Base-by-base conservation (phyloP, 2,797 vertebrate genomes). In the Jordanella pulchra region DNA sequence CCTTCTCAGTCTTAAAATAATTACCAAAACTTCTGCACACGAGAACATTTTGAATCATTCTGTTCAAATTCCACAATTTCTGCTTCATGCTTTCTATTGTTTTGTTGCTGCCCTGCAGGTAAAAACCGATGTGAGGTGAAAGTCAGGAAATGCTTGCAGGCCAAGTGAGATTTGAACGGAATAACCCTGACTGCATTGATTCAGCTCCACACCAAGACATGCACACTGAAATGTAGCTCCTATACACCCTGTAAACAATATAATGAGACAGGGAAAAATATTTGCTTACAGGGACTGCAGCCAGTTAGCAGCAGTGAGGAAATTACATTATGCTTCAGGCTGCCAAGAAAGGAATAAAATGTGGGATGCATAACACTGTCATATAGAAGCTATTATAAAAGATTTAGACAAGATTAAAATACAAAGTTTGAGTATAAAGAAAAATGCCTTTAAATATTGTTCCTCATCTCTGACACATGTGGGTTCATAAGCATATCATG, bases 401-500 rank as follows among this genome's bases (percentile, higher is more conserved):
- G 39, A 13, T 64, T 25, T 63, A 32, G 7, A n/a, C 0, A 71
- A 73, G 23, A 32, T 23, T 30, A 17, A 75, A 70, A 35, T n/a
- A 39, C 32, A 47, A 71, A 44, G 64, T 50, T 58, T 66, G 0
- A 3, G 18, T 60, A 63, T n/a, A 67, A 71, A 3, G 0, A 25
- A 13, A 42, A 75, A 68, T 50, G 54, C 54, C 61, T 42, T 51
- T 32, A 30, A 50, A 71, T 75, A 77, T 80, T 72, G 73, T 74
- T 63, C 45, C 21, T 56, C 56, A 27, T 81, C 65, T 71, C 76
- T 56, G 84, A 78, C 71, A 80, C 71, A 17, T 23, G 14, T 7
- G 7, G 21, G 23, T 15, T 53, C 76, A 91, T 89, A 87, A 91
- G 78, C 88, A 88, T 91, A 85, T 88, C 87, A 85, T 72, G 71